Percentiles rank a stretch among this genome's conserved stretches.
phyloP scores from a whole-genome alignment of 1,140 invertebrate species.

The Heliconius hermathena region DNA sequence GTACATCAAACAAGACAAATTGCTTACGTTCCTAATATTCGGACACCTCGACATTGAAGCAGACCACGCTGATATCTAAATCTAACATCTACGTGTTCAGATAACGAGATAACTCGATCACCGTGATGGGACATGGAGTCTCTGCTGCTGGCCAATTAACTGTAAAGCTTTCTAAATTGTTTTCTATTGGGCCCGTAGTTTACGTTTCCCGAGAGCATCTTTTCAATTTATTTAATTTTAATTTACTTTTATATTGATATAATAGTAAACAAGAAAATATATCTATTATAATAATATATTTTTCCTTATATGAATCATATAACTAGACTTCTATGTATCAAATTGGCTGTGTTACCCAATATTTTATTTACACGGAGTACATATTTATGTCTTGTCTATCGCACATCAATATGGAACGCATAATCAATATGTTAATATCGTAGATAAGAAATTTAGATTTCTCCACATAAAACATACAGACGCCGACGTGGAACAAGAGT shows the following conservation, averaged over 20 bases:
- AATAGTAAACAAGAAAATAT: too few species aligned
- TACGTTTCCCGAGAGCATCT: background rate
- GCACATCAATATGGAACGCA: conserved; percentile 70
- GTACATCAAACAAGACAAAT: conserved; percentile 79
- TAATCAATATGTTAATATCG: conserved; percentile 79
- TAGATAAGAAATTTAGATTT: conserved; percentile 73
- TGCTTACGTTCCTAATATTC: conserved; percentile 78
- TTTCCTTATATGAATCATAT: background rate
- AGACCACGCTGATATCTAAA: conserved; percentile 58
- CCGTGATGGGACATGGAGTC: conserved; percentile 54
- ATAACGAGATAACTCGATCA: conserved; percentile 73
- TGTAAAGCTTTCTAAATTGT: conserved; percentile 38
- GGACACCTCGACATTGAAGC: conserved; percentile 69
- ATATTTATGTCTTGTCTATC: conserved; percentile 47
- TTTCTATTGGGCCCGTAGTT: background rate
- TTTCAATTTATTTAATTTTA: background rate
- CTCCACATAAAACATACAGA: conserved; percentile 64
- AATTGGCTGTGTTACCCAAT: background rate
- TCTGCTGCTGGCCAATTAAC: conserved; percentile 35
- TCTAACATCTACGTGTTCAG: conserved; percentile 67
- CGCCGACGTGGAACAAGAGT: conserved; percentile 65
- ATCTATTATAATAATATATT: too few species aligned
- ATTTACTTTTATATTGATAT: too few species aligned
- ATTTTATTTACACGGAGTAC: conserved; percentile 15
- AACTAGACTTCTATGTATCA: background rate